Percentiles rank a stretch among this genome's conserved stretches.
Conservation (phyloP, 1,140 invertebrate genomes). For the Ditylenchus dipsaci region DNA sequence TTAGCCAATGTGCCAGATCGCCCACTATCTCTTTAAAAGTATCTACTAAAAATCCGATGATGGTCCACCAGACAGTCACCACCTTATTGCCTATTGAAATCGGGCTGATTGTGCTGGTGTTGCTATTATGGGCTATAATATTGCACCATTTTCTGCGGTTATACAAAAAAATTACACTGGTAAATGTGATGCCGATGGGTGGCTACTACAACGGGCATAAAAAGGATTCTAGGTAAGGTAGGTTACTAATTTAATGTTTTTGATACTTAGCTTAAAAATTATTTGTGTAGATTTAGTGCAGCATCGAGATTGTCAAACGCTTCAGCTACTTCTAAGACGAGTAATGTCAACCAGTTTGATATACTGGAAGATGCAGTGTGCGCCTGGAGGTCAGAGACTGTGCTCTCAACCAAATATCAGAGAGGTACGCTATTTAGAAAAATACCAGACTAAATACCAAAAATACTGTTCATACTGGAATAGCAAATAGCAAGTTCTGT, state of each 20-base stretch:
- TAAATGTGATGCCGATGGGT: neutral
- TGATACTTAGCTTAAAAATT: too few species aligned
- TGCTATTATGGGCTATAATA: neutral
- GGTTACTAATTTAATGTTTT: neutral
- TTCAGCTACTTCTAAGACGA: neutral
- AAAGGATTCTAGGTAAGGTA: neutral
- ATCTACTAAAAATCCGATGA: neutral
- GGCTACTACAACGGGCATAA: neutral
- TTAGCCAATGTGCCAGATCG: constrained; percentile 4
- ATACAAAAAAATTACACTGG: constrained; percentile 9
- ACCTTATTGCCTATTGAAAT: neutral
- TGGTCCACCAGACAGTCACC: neutral
- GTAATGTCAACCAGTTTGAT: constrained; percentile 4
- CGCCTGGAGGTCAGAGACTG: constrained; percentile 3
- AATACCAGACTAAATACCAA: neutral
- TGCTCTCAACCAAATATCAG: neutral
- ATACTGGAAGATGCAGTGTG: constrained; percentile 7
- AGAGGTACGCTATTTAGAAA: neutral
- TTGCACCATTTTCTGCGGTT: neutral
- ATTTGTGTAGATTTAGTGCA: too few species aligned
- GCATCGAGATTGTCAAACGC: neutral
- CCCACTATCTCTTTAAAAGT: neutral
- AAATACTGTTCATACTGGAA: neutral
- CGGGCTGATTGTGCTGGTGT: neutral
- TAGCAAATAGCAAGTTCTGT: neutral